Conservation (phyloP, 2,113 vertebrate genomes). For the Limanda limanda region DNA sequence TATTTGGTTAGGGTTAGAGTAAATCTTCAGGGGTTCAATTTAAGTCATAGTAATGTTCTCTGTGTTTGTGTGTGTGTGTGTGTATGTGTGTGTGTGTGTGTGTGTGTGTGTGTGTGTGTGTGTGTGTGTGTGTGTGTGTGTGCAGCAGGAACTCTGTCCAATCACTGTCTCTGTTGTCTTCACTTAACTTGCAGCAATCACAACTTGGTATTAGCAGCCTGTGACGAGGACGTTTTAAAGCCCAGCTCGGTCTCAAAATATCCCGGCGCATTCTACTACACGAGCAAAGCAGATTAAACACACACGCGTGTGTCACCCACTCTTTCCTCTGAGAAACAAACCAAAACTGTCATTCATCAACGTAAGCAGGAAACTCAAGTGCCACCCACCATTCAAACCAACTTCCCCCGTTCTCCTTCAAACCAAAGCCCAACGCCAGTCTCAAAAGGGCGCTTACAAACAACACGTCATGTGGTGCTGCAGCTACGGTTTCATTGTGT, state of each 20-base stretch:
- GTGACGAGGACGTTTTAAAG: conserved; percentile 32
- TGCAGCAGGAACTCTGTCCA: background rate
- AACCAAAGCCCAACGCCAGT: conserved; percentile 17
- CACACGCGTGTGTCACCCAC: conserved; percentile 62
- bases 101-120: no score
- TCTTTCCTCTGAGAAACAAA: conserved; percentile 71
- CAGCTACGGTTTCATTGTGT: background rate
- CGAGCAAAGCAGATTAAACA: background rate
- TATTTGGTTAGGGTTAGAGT: no score
- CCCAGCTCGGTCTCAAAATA: conserved; percentile 5
- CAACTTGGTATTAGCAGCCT: background rate
- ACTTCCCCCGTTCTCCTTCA: conserved; percentile 3
- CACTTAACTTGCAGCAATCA: conserved; percentile 10
- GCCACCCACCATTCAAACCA: conserved; percentile 64
- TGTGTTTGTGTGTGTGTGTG: background rate
- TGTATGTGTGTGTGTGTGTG: no score
- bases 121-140: no score
- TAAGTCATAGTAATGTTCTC: no score
- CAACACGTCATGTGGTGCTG: background rate
- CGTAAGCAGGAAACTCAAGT: conserved; percentile 60
- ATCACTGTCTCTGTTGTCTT: background rate
- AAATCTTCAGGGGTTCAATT: no score
- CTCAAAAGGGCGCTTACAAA: conserved; percentile 20
- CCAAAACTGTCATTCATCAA: conserved; percentile 59
- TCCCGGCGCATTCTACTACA: background rate